Conservation (phyloP, 2,113 vertebrate species). For the Vanacampus margaritifer region DNA sequence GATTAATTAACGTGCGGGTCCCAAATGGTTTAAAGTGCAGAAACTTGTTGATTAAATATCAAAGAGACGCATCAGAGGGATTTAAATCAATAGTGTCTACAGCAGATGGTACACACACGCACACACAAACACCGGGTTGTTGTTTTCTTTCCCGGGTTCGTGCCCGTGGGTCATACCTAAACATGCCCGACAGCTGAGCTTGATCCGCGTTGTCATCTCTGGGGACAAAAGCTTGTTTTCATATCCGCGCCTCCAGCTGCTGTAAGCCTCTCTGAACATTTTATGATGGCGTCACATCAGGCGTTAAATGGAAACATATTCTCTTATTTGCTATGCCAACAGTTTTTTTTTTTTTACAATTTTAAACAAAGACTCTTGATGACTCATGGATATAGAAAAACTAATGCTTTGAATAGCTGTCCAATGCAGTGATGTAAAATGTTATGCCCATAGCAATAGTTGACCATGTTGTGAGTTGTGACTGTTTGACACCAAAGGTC, state of each 20-base stretch:
- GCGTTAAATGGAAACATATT: background rate
- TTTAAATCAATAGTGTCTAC: background rate
- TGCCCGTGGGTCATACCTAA: background rate
- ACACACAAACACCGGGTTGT: background rate
- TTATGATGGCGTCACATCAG: background rate
- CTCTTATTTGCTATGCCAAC: background rate
- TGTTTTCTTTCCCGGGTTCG: background rate
- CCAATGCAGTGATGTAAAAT: too few species aligned
- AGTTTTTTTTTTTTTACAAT: background rate
- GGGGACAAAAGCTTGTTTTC: background rate
- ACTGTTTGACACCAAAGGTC: too few species aligned
- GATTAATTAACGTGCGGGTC: background rate
- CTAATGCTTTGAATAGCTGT: too few species aligned
- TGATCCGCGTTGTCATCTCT: background rate
- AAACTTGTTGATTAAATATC: background rate
- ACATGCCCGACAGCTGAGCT: constrained; percentile 1
- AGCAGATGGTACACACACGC: background rate
- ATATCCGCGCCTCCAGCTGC: background rate
- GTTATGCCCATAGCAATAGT: too few species aligned
- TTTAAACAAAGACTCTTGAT: too few species aligned
- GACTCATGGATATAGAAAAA: too few species aligned
- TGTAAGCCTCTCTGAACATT: background rate
- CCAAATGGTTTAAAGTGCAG: background rate
- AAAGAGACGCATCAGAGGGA: background rate
- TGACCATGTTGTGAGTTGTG: too few species aligned